Conservation (phyloP, 2,888 invertebrate species). For the Hirtodrosophila confusa region DNA sequence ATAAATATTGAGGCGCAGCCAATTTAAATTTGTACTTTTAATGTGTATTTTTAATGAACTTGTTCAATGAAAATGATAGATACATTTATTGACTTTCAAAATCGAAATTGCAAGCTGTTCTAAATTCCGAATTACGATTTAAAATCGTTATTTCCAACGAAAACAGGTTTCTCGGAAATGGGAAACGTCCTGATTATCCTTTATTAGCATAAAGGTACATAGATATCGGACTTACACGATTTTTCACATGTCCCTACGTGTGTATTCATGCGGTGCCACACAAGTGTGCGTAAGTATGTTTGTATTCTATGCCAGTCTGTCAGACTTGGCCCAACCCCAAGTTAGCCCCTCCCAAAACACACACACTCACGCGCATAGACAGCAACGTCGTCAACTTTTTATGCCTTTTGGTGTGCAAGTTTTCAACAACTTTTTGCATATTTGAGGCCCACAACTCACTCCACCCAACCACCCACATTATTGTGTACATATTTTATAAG, state of each 20-base stretch:
- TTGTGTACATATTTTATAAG: conserved; percentile 66
- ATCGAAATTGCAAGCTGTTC: no score
- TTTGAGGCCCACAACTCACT: conserved; percentile 43
- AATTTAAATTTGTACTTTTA: no score
- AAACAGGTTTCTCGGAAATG: no score
- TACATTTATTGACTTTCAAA: no score
- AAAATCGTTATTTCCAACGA: no score
- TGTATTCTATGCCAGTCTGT: conserved; percentile 20
- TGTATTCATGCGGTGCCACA: conserved; percentile 18
- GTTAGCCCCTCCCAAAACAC: conserved; percentile 4
- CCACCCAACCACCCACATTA: conserved; percentile 52
- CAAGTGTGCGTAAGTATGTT: conserved; percentile 15
- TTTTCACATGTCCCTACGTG: conserved; percentile 2
- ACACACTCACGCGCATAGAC: conserved; percentile 11
- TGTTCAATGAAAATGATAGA: no score
- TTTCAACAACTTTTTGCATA: conserved; percentile 73
- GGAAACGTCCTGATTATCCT: no score
- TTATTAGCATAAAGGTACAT: no score
- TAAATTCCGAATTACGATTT: no score
- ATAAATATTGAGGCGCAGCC: no score
- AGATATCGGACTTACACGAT: background rate
- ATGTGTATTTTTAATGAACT: no score
- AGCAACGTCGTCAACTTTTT: conserved; percentile 48
- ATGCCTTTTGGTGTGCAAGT: conserved; percentile 56
- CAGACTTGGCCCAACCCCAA: conserved; percentile 30